Base-by-base conservation (phyloP, 2,797 vertebrate species). In the Lepus townsendii region DNA sequence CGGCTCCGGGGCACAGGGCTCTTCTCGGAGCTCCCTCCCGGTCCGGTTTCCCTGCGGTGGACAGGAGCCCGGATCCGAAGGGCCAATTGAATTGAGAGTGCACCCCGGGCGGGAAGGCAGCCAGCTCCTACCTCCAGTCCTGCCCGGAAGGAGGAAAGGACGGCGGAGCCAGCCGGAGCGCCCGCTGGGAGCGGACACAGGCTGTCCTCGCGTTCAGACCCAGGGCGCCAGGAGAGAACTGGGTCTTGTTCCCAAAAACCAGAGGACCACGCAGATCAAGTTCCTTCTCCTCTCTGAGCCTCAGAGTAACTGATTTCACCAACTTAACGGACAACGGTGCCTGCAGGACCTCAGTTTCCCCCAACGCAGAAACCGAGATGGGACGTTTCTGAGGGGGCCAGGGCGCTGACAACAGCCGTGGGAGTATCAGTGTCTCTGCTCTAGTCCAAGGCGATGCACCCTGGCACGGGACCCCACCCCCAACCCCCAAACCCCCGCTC, bases 11-110 rank as follows among this genome's bases (percentile, higher is more conserved):
- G 38, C 73, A 22, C 30, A 42, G 77, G 80, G 65, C 7, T 35
- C 66, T 20, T 42, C 22, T n/a, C 89, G 38, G 73, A 86, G 72
- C 22, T 71, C 19, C 10, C 20, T 83, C 35, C 60, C 30, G 27
- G 13, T 26, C 52, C 30, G 6, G 30, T 68, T 63, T 93, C 35
- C 69, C 38, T 1, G 12, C 16, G 3, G 30, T 38, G 35, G 71
- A 50, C 35, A 27, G 32, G 52, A 85, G 54, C 5, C 10, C 10
- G 80, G 57, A 71, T 88, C 87, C 4, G 0, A 83, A 84, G 35
- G 54, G 65, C 79, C 86, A 32, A 9, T 78, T 96, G 42, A 90
- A 79, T 47, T n/a, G 88, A 69, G 76, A 77, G 77, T 52, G 72
- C 54, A 72, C 63, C 57, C 65, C 13, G 63, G 90, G 35, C 7